These are phyloP conservation scores for Anabas testudineus DNA, from an alignment of 2,797 vertebrate genomes.

Conservation along the genomic window DNA sequence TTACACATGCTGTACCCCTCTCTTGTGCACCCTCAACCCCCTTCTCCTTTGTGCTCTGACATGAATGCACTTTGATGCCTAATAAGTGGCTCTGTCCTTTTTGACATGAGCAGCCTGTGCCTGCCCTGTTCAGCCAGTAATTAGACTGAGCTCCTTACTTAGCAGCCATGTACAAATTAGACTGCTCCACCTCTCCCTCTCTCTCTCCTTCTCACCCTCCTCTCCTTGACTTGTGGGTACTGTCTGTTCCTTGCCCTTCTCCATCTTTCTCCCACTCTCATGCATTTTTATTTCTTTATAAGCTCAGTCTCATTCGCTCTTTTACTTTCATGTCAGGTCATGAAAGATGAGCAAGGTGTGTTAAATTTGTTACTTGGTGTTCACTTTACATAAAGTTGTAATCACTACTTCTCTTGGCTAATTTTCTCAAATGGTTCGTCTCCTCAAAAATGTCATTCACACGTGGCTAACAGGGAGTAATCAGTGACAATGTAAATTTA, in stretches of 20 bases:
- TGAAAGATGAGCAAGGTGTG: neutral
- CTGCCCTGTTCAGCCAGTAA: constrained; percentile 99
- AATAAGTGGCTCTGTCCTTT: constrained; percentile 98
- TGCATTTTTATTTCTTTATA: constrained; percentile 62
- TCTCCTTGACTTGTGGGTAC: constrained; percentile 77
- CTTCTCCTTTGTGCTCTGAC: constrained; percentile 94
- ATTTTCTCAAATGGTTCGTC: too few species aligned
- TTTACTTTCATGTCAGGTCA: constrained; percentile 57
- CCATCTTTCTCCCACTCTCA: constrained; percentile 58
- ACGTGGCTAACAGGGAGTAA: too few species aligned
- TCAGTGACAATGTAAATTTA: too few species aligned
- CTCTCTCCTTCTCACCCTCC: constrained; percentile 56
- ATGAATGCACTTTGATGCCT: constrained; percentile 99
- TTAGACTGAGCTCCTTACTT: constrained; percentile 96
- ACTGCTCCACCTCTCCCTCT: constrained; percentile 70
- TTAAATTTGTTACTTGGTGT: neutral
- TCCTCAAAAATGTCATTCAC: too few species aligned
- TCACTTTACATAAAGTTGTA: too few species aligned
- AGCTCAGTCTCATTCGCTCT: constrained; percentile 21
- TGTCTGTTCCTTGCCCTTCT: constrained; percentile 64
- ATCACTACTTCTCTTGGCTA: too few species aligned
- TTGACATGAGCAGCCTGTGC: constrained; percentile 98
- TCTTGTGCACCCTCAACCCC: constrained; percentile 65
- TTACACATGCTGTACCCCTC: constrained; percentile 69
- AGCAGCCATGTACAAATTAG: constrained; percentile 98